Evolutionary conservation across 2,888 invertebrate genomes (phyloP), one percentile per base, ranked within the genome.

Genomic region (Suillia variegata): DNA sequence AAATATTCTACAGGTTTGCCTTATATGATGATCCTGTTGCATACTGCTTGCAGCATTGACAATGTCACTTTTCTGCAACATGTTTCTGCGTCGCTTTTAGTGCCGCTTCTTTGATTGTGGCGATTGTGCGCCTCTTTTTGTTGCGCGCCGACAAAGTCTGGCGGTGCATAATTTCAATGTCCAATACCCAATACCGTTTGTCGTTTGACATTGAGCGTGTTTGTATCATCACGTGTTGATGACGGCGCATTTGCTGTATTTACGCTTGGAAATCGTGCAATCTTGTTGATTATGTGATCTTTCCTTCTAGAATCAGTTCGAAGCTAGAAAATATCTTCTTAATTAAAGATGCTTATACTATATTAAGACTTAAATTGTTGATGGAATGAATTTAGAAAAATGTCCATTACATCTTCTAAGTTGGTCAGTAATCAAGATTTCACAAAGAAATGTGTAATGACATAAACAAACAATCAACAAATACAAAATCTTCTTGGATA

Each of bases 111-210:
- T 13, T 38, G 31, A 13, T 13, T 8, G 38, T 38, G n/a, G 4
- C n/a, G 38, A 4, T 38, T 8, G 6, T 5, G 38, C 38, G 6
- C 13, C 3, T 38, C 38, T 8, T n/a, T 38, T 38, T 38, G n/a
- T 3, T n/a, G 38, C 38, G 6, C n/a, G 65, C 73, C 71, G 73
- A 62, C 69, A 54, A 63, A 66, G 61, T 62, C 34, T 34, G 52
- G 10, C 26, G 10, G 26, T 62, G 62, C 55, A 56, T 65, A 50
- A 67, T 64, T 55, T 42, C 47, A 20, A 45, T 22, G n/a, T n/a
- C n/a, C n/a, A n/a, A n/a, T n/a, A n/a, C n/a, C n/a, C n/a, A n/a
- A 26, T 26, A 59, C 45, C 57, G 54, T 20, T 52, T 34, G 26
- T 26, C 26, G 17, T 13, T 34, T 52, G 52, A 20, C 20, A 20